Percentiles rank a stretch among this genome's conserved stretches.
These are phyloP conservation scores for Platygyra sinensis DNA, from an alignment of 64 coral and sea anemone genomes.

Conservation along the genomic window DNA sequence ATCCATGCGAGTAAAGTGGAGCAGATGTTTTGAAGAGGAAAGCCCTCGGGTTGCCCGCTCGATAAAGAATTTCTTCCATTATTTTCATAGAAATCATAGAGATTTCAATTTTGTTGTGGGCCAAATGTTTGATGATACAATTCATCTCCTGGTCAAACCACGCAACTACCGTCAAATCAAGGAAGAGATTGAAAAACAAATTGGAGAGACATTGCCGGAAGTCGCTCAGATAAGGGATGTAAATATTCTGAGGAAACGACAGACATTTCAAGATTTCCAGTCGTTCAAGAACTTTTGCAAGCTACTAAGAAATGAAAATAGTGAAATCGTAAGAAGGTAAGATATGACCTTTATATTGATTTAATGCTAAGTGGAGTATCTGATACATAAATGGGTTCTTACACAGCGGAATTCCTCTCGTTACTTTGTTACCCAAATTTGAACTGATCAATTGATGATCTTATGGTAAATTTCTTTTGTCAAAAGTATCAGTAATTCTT, in stretches of 20 bases:
- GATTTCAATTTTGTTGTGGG: not conserved
- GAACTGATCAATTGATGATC: too few relatives aligned
- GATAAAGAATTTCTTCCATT: not conserved
- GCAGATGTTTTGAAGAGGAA: not conserved
- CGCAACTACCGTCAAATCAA: not conserved
- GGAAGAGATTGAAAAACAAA: not conserved
- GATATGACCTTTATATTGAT: too few relatives aligned
- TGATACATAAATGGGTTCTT: too few relatives aligned
- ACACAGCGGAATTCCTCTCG: too few relatives aligned
- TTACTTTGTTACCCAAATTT: too few relatives aligned
- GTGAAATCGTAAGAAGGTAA: not conserved
- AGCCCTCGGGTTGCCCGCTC: not conserved
- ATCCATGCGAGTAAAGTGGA: not conserved
- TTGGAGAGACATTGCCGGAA: not conserved
- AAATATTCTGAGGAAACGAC: not conserved
- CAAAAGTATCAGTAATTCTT: too few relatives aligned
- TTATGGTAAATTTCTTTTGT: too few relatives aligned
- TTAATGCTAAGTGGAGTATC: too few relatives aligned
- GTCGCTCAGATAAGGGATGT: not conserved
- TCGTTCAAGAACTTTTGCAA: not conserved
- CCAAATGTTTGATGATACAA: not conserved
- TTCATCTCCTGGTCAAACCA: not conserved
- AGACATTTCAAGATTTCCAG: not conserved
- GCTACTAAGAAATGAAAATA: not conserved
- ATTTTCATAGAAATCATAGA: not conserved